Evolutionary conservation across 2,888 invertebrate species (phyloP).

Genomic region (Exocentrus adspersus): DNA sequence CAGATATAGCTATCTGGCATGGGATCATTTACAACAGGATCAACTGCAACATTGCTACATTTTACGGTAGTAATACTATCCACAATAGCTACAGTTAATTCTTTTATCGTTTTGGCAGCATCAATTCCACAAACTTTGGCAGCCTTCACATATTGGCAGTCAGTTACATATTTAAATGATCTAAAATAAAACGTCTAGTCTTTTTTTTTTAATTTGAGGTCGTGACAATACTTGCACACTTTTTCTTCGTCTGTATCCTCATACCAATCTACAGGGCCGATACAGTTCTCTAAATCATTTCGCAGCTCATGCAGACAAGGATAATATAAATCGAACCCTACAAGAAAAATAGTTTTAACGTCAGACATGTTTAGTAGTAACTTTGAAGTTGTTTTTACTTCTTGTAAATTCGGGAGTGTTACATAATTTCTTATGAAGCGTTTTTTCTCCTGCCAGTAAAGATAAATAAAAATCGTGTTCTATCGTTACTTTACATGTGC

Average conservation of each 20-base stretch:
- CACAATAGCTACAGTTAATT: constrained; percentile 54
- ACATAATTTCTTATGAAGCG: constrained; percentile 63
- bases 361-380: neutral
- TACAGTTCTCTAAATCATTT: constrained; percentile 66
- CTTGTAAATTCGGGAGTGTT: constrained; percentile 44
- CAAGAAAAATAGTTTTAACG: too few relatives aligned
- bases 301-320: constrained; percentile 60
- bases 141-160: constrained; percentile 66
- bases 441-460: constrained; percentile 62
- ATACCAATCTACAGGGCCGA: constrained; percentile 68
- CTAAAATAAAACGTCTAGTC: too few relatives aligned
- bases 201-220: too few relatives aligned
- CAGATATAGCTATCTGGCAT: constrained; percentile 51
- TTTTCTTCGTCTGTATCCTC: constrained; percentile 62
- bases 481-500: constrained; percentile 59
- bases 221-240: constrained; percentile 64
- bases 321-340: constrained; percentile 44
- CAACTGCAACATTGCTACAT: constrained; percentile 48
- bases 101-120: constrained; percentile 61
- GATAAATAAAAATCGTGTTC: constrained; percentile 64
- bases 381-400: constrained; percentile 14
- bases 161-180: constrained; percentile 63
- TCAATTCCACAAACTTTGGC: constrained; percentile 65
- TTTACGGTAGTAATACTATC: constrained; percentile 51
- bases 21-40: constrained; percentile 50